Conservation (phyloP, 2,797 vertebrate genomes). For the Paratrypauchen microcephalus region DNA sequence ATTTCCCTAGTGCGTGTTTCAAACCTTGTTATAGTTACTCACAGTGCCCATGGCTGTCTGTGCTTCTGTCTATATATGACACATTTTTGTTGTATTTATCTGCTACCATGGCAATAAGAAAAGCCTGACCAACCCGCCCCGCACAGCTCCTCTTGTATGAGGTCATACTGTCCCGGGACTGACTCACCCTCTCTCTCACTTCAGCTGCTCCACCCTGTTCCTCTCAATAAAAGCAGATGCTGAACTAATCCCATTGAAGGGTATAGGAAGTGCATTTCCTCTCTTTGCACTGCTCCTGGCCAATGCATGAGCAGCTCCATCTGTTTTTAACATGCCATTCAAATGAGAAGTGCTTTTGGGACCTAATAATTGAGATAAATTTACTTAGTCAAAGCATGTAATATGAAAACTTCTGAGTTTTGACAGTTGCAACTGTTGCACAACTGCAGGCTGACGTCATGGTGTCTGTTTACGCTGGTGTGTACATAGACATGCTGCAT, state of each 20-base stretch:
- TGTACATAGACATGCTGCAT: constrained; percentile 23
- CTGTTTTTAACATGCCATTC: constrained; percentile 20
- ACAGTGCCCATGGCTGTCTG: background rate
- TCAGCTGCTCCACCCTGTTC: constrained; percentile 53
- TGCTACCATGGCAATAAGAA: constrained; percentile 73
- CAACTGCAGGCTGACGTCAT: constrained; percentile 21
- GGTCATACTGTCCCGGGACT: constrained; percentile 73
- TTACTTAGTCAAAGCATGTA: background rate
- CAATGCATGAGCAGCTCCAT: constrained; percentile 24
- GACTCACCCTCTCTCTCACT: constrained; percentile 61
- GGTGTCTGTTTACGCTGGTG: constrained; percentile 14
- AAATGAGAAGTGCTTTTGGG: background rate
- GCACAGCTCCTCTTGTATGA: constrained; percentile 71
- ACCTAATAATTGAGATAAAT: background rate
- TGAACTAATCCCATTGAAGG: constrained; percentile 51
- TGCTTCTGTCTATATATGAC: constrained; percentile 20
- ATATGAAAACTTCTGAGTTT: background rate
- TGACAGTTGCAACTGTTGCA: constrained; percentile 46
- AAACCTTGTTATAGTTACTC: background rate
- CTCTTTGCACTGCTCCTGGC: constrained; percentile 25
- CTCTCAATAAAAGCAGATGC: constrained; percentile 58
- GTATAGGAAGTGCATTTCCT: constrained; percentile 53
- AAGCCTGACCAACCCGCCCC: constrained; percentile 64
- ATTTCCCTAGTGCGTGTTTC: background rate
- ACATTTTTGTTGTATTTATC: constrained; percentile 58